Conservation (phyloP, 1,140 invertebrate species). For the Lerema accius region DNA sequence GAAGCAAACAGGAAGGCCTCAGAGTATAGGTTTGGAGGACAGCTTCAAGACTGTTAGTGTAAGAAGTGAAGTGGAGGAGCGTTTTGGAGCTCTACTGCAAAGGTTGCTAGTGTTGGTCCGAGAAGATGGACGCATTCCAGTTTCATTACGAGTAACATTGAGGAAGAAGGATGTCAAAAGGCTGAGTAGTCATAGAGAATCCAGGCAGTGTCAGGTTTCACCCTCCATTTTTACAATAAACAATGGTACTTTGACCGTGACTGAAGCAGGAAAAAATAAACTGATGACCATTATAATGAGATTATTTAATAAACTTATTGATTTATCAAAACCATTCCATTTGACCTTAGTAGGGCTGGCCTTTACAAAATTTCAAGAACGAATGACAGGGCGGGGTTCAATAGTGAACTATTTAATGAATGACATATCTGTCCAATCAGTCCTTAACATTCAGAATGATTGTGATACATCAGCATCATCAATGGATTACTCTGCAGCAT, state of each 20-base stretch:
- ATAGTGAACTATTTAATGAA: constrained; percentile 89
- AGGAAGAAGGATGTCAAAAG: constrained; percentile 85
- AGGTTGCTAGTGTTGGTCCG: constrained; percentile 87
- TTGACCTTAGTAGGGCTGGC: constrained; percentile 90
- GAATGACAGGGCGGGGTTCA: constrained; percentile 84
- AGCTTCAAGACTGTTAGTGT: constrained; percentile 87
- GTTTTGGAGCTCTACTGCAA: constrained; percentile 85
- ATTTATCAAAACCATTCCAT: constrained; percentile 88
- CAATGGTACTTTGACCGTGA: constrained; percentile 79
- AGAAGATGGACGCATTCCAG: constrained; percentile 90
- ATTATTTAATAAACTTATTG: constrained; percentile 88
- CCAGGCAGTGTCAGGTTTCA: constrained; percentile 87
- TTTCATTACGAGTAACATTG: constrained; percentile 88
- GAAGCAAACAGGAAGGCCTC: constrained; percentile 87
- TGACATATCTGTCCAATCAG: constrained; percentile 88
- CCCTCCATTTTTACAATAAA: constrained; percentile 85
- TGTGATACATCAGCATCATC: constrained; percentile 81
- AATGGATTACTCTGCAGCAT: constrained; percentile 82
- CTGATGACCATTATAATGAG: constrained; percentile 88
- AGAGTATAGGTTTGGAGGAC: constrained; percentile 90
- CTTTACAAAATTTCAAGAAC: constrained; percentile 90
- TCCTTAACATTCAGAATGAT: constrained; percentile 85
- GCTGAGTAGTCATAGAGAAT: constrained; percentile 86
- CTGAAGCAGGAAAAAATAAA: constrained; percentile 84
- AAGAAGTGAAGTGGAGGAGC: constrained; percentile 87